A percentile compares a stretch with the other conserved stretches of the same genome.
Conservation (phyloP, 2,797 vertebrate species). For the Silurus lanzhouensis region DNA sequence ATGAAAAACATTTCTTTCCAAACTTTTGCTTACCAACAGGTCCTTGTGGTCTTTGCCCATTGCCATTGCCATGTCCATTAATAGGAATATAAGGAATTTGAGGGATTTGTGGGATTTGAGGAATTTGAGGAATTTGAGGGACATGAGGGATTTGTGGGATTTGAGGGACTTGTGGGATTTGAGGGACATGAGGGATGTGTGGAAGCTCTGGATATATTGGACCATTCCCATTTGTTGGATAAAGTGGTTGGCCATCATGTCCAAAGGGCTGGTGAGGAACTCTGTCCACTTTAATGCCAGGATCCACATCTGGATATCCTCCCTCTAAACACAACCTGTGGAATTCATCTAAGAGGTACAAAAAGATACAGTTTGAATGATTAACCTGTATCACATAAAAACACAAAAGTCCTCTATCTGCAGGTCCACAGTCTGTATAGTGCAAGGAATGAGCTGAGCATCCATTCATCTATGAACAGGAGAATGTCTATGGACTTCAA, state of each 20-base stretch:
- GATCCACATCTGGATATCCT: slow-evolving; percentile 50
- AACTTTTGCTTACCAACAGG: slow-evolving; percentile 48
- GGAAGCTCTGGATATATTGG: slow-evolving; percentile 43
- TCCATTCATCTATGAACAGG: background rate
- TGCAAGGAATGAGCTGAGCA: background rate
- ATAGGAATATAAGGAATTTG: slow-evolving; percentile 33
- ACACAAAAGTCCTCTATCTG: background rate
- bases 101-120: slow-evolving; percentile 31
- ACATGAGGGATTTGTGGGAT: slow-evolving; percentile 34
- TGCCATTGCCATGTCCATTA: slow-evolving; percentile 45
- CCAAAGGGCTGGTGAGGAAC: slow-evolving; percentile 31
- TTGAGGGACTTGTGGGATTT: slow-evolving; percentile 29
- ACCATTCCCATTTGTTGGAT: slow-evolving; percentile 44
- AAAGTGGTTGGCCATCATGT: slow-evolving; percentile 38
- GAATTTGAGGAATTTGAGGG: slow-evolving; percentile 24
- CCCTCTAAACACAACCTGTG: slow-evolving; percentile 61
- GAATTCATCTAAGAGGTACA: slow-evolving; percentile 60
- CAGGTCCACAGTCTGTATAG: background rate
- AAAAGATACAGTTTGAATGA: slow-evolving; percentile 7
- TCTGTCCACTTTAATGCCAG: slow-evolving; percentile 43
- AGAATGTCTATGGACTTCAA: too few species aligned
- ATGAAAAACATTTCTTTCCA: background rate
- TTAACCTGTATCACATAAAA: background rate
- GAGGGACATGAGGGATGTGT: slow-evolving; percentile 31
- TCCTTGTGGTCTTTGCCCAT: slow-evolving; percentile 46